Evolutionary conservation across 2,888 invertebrate species (phyloP), one percentile per base, ranked within the genome.

Genomic region (Calameuta idolon): DNA sequence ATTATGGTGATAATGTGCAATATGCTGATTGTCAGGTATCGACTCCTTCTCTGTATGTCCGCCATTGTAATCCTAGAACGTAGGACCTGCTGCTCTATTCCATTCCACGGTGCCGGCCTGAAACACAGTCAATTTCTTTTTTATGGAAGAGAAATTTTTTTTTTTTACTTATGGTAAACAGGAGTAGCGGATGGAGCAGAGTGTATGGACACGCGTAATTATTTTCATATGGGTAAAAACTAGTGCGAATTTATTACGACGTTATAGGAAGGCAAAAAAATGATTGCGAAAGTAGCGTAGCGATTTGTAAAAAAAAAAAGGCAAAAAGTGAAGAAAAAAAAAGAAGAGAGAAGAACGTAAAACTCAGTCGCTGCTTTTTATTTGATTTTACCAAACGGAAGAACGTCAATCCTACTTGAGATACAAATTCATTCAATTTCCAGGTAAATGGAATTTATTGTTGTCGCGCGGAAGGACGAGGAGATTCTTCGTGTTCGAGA

Each of bases 1-100:
- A 92, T 91, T 86, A 92, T 88, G 74, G 91, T 91, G 81, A 92
- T 88, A 76, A 92, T 90, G 83, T 92, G 91, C n/a, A 92, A 83
- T 81, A 92, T 87, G 79, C 91, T 91, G 85, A 92, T 88, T 77
- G 90, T 90, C 76, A 92, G 84, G 79, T 90, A 92, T 79, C 91
- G 89, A 83, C 89, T 90, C 78, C 89, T 88, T 80, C 87, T 86
- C 75, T 87, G 88, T 77, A 88, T 85, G 78, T 90, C 89, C 76
- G 89, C 88, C 91, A 91, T 91, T 75, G 83, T 83, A 71, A 33
- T 71, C 71, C 71, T 23, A 12, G 71, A 33, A 71, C 71, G 33
- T 71, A 15, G 31, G 31, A 30, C 12, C 71, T 71, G 55, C 34
- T 71, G 55, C 34, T 71, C 34, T 71, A 34, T 71, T 71, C 34